Evolutionary conservation across 2,113 vertebrate genomes (phyloP), one percentile per base, ranked within the genome.

Genomic region (Monopterus albus): DNA sequence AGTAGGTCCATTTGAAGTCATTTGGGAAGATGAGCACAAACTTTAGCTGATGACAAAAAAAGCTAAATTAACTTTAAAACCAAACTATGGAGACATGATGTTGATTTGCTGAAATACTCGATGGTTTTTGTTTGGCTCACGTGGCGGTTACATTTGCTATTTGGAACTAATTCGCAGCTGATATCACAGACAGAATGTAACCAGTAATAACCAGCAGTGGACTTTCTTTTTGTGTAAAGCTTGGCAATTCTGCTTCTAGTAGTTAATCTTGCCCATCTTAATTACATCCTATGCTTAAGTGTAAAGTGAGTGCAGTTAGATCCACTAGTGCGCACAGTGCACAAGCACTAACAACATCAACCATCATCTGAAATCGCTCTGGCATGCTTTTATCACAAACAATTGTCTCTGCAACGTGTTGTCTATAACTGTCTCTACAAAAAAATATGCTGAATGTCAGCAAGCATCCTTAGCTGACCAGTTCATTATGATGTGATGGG

Each of bases 401-500:
- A 21, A 33, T 8, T 2, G 26, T 20, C 42, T 64, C 29, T 45
- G 58, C 64, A 45, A 12, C 18, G 15, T 12, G 46, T 47, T 40
- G 4, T 50, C 69, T 70, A 21, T 8, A 63, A 52, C 18, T 31
- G 39, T 50, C 50, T 45, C 46, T n/a, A n/a, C n/a, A n/a, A n/a
- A n/a, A n/a, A n/a, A n/a, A n/a, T n/a, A n/a, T n/a, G n/a, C n/a
- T 84, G 71, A 82, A 69, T 40, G 62, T 56, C 79, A 82, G 75
- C 73, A 76, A 73, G 76, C 78, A 67, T 78, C 72, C 73, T 62
- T 70, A 72, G 75, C 82, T 83, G 87, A 84, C 79, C 80, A 65
- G 65, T 82, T 90, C 78, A 83, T 91, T 85, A 87, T 78, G 82
- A 82, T 58, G 79, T 75, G 84, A 79, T 89, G 26, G 75, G 62